Conservation (phyloP, 1,140 invertebrate genomes). For the Drosophila chauvacae region DNA sequence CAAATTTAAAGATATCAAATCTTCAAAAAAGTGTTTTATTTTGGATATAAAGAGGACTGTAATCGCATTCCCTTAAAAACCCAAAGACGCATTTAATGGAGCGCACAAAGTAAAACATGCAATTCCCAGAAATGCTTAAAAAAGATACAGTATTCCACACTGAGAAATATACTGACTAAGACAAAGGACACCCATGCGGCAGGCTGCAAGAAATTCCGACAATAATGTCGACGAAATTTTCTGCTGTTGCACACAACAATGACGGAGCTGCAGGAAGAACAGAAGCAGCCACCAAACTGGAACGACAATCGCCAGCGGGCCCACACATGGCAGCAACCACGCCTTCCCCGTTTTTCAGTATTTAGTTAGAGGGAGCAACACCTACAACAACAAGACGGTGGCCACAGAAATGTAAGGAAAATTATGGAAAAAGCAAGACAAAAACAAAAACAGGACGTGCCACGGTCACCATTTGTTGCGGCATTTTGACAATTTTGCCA, state of each 20-base stretch:
- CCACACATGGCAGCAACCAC: constrained; percentile 33
- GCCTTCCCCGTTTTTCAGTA: constrained; percentile 8
- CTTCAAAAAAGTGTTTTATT: background rate
- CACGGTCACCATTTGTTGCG: constrained; percentile 70
- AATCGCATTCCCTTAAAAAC: background rate
- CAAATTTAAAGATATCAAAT: background rate
- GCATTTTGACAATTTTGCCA: constrained; percentile 76
- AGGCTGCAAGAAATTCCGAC: constrained; percentile 50
- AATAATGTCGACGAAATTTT: constrained; percentile 72
- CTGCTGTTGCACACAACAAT: constrained; percentile 69
- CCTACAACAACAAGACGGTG: constrained; percentile 32
- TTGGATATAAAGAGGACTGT: background rate
- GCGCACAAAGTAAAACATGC: constrained; percentile 60
- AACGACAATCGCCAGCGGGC: constrained; percentile 53
- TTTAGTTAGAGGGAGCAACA: constrained; percentile 27
- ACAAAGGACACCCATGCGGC: constrained; percentile 43
- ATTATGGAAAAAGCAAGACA: constrained; percentile 25
- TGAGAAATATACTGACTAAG: constrained; percentile 7
- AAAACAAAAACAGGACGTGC: constrained; percentile 54
- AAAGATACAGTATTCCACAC: constrained; percentile 3
- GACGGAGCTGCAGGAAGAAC: constrained; percentile 28
- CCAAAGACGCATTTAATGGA: constrained; percentile 42
- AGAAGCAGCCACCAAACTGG: constrained; percentile 45
- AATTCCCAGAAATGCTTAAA: constrained; percentile 22
- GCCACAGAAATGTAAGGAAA: constrained; percentile 37